Base-by-base conservation (phyloP, 2,797 vertebrate genomes). In the Lophotriccus pileatus region DNA sequence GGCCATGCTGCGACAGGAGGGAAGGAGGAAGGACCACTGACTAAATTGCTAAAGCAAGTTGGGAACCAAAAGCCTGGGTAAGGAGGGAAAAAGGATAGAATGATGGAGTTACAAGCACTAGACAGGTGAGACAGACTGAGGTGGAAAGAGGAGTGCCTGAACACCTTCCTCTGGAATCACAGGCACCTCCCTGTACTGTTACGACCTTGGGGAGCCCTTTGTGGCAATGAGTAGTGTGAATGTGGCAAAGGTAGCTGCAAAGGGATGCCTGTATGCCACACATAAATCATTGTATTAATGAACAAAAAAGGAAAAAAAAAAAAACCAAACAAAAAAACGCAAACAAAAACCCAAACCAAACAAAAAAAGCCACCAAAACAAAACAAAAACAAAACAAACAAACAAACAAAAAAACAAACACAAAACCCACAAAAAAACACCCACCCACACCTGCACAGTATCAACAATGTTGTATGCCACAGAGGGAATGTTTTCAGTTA, bases 11-110 rank as follows among this genome's bases (percentile, higher is more conserved):
- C 14, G 22, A 58, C 0, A 2, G 49, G 5, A 63, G 32, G 8
- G 20, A 23, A 52, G 41, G 8, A 52, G 47, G 10, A 79, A 69
- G 55, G 43, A 70, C 5, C 23, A 3, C 55, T 1, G 44, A 3
- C 14, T 15, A 11, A 22, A 64, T 1, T 4, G n/a, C n/a, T 47
- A 10, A 1, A 41, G 27, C 3, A 22, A 50, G 32, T 1, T 7
- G 46, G 14, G 23, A 87, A 43, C 17, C 28, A 34, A 52, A 14
- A 66, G 32, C 39, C 49, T 41, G 24, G 9, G 32, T 12, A 74
- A 30, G 34, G 34, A 73, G 23, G 25, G 52, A 52, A 62, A 60
- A 37, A 53, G 6, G 32, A 68, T 2, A 56, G 47, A 8, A 27
- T 2, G 49, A 60, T 6, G 13, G 23, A 72, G 13, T 25, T 43